Evolutionary conservation across 2,113 vertebrate species (phyloP).

Genomic region (Clarias magur): DNA sequence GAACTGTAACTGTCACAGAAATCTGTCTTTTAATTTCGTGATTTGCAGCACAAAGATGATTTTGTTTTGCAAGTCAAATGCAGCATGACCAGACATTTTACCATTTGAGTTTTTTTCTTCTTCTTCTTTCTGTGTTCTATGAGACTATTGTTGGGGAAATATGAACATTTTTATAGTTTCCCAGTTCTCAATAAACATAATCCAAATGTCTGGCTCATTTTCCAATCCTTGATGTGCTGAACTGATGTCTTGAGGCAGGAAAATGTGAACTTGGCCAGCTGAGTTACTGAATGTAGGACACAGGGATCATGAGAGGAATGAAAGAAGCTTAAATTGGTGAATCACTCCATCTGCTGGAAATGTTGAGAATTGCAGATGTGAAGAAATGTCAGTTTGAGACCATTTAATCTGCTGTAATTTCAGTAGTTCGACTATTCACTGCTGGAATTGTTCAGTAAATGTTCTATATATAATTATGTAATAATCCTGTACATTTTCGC

Average conservation of each 20-base stretch:
- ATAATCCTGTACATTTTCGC: background rate
- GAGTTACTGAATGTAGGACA: constrained; percentile 42
- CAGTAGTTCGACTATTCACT: background rate
- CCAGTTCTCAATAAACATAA: background rate
- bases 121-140: background rate
- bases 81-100: background rate
- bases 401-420: background rate
- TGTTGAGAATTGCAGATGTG: background rate
- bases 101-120: background rate
- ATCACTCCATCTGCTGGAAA: constrained; percentile 51
- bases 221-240: background rate
- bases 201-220: background rate
- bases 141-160: background rate
- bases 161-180: background rate
- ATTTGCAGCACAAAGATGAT: background rate
- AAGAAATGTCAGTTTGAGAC: background rate
- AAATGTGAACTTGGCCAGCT: background rate
- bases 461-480: background rate
- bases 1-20: background rate
- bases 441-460: background rate
- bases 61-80: background rate
- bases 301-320: background rate
- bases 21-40: constrained; percentile 1
- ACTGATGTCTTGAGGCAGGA: background rate
- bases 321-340: constrained; percentile 6